These are phyloP conservation scores for Epistrophe grossulariae DNA, from an alignment of 2,888 invertebrate genomes.

Conservation along the genomic window DNA sequence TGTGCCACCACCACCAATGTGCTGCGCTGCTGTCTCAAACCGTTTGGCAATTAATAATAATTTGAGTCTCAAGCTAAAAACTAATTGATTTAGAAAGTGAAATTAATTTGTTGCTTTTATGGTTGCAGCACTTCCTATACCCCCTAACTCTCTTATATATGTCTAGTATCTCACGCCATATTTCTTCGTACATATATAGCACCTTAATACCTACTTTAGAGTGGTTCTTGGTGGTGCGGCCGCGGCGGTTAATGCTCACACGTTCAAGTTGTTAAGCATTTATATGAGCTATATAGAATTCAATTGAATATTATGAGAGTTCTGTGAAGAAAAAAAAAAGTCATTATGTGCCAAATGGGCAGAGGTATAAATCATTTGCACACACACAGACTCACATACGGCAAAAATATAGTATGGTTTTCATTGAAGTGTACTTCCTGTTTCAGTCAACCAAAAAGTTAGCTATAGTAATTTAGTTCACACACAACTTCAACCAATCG, in stretches of 20 bases:
- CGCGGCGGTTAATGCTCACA: conserved; percentile 23
- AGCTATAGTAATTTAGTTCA: conserved; percentile 10
- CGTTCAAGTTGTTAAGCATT: conserved; percentile 44
- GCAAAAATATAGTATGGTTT: conserved; percentile 55
- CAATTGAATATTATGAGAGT: conserved; percentile 42
- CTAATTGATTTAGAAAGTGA: conserved; percentile 75
- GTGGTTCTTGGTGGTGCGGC: conserved; percentile 19
- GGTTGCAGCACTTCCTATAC: conserved; percentile 2
- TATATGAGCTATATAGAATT: conserved; percentile 16
- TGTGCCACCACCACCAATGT: not conserved
- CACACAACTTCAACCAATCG: conserved; percentile 6
- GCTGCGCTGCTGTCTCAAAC: conserved; percentile 16
- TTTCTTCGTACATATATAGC: not conserved
- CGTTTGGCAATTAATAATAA: conserved; percentile 67
- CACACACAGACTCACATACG: not conserved
- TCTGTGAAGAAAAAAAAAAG: conserved; percentile 13
- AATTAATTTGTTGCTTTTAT: conserved; percentile 57
- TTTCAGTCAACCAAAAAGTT: conserved; percentile 68
- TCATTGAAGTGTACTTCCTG: conserved; percentile 71
- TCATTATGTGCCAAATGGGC: conserved; percentile 35
- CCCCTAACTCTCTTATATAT: not conserved
- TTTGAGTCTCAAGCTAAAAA: conserved; percentile 52
- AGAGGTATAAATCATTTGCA: conserved; percentile 50
- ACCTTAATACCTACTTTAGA: not conserved
- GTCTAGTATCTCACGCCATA: conserved; percentile 34